Conservation (phyloP, 2,888 invertebrate species). For the Eremobia ochroleuca region DNA sequence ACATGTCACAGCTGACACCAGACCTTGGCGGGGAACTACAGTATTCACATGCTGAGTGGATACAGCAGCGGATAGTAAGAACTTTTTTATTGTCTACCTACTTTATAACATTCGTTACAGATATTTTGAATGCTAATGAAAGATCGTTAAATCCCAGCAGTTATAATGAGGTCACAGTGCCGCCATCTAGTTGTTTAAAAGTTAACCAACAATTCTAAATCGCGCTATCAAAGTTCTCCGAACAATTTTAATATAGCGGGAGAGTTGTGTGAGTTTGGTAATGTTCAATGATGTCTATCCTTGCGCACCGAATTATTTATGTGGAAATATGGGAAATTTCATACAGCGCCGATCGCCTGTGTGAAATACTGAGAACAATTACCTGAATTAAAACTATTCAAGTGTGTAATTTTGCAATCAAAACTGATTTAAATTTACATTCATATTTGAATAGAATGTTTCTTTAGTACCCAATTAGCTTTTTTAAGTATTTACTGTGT, state of each 20-base stretch:
- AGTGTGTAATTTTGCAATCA: conserved; percentile 37
- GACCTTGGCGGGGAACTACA: conserved; percentile 97
- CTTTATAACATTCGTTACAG: not conserved
- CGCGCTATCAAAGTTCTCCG: conserved; percentile 66
- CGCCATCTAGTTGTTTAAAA: conserved; percentile 63
- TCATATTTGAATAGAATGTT: not conserved
- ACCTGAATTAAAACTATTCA: conserved; percentile 38
- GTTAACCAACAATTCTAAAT: conserved; percentile 56
- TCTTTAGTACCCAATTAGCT: not conserved
- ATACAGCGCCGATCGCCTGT: conserved; percentile 80
- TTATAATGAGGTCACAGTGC: not conserved
- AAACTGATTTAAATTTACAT: conserved; percentile 1
- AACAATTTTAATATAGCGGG: not conserved
- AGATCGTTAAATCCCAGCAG: not conserved
- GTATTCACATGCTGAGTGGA: conserved; percentile 99
- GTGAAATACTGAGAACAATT: conserved; percentile 78
- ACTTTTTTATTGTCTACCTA: not conserved
- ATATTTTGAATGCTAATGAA: not conserved
- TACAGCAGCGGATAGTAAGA: conserved; percentile 98
- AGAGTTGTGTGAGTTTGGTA: conserved; percentile 21
- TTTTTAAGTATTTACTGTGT: not conserved
- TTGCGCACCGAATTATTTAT: conserved; percentile 84
- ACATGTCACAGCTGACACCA: conserved; percentile 95
- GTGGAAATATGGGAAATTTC: conserved; percentile 78
- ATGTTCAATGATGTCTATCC: conserved; percentile 82